Evolutionary conservation across 1,140 invertebrate genomes (phyloP).

Genomic region (Lepidotrigona ventralis): DNA sequence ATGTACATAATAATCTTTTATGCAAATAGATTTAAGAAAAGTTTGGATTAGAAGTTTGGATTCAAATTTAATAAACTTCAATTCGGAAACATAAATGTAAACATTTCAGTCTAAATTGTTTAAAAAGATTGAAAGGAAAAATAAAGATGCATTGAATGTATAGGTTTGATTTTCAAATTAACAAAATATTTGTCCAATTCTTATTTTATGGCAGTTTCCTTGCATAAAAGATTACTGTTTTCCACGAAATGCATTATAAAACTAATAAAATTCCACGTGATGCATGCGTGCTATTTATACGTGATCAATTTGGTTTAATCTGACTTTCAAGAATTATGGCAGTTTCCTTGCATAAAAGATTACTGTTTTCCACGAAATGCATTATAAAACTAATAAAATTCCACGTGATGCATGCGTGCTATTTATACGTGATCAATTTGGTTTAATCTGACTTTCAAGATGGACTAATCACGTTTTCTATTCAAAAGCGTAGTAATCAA

Average conservation of each 20-base stretch:
- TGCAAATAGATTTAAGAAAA: background rate
- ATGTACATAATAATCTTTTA: background rate
- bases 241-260: conserved; percentile 1
- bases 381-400: conserved; percentile 11
- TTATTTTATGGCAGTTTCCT: conserved; percentile 26
- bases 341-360: background rate
- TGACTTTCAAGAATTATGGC: background rate
- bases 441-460: background rate
- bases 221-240: background rate
- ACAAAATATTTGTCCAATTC: conserved; percentile 10
- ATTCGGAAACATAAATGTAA: background rate
- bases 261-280: background rate
- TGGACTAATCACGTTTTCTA: background rate
- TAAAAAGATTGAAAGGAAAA: background rate
- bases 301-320: background rate
- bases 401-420: background rate
- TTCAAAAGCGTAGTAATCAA: background rate
- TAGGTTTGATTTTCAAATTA: conserved; percentile 19
- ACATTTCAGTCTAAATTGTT: background rate
- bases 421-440: conserved; percentile 7
- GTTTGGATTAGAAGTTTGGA: background rate
- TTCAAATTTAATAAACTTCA: background rate
- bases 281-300: conserved; percentile 6
- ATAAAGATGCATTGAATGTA: background rate
- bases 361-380: background rate